Conservation (phyloP, 2,113 vertebrate genomes). For the mouse (Mus musculus) region GRCm39 chr3:146390001-146390500, state of each 20-base stretch:
- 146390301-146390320: slow-evolving; percentile 80
- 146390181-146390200: slow-evolving; percentile 25
- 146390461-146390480: not conserved
- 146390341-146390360: slow-evolving; percentile 56
- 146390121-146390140: not conserved
- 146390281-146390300: slow-evolving; percentile 78
- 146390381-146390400: not conserved
- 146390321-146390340: slow-evolving; percentile 66
- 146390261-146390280: slow-evolving; percentile 58
- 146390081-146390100: not conserved
- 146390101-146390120: not conserved
- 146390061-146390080: not conserved
- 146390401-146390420: too few relatives aligned
- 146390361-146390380: slow-evolving; percentile 54
- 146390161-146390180: slow-evolving; percentile 35
- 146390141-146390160: not conserved
- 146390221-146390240: slow-evolving; percentile 46
- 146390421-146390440: not conserved
- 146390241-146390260: slow-evolving; percentile 21
- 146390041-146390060: not conserved
- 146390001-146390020: not conserved
- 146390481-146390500: not conserved
- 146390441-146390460: too few relatives aligned
- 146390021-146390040: not conserved
- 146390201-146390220: slow-evolving; percentile 37